These are phyloP conservation scores for Pseudopipra pipra DNA, from an alignment of 2,113 vertebrate genomes.

Conservation along the genomic window DNA sequence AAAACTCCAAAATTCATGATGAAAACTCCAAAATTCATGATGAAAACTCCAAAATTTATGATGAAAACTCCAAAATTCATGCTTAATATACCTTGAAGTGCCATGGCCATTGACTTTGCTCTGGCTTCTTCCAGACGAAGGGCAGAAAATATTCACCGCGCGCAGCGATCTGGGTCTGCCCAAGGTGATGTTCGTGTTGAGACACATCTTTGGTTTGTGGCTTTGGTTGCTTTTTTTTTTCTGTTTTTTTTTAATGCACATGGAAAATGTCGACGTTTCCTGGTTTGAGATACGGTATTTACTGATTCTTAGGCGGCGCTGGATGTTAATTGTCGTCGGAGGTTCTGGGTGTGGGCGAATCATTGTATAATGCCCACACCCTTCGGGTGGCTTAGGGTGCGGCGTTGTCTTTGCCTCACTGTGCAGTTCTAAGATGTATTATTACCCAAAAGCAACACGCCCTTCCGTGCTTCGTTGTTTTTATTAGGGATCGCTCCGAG, in stretches of 20 bases:
- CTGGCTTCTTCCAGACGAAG: neutral
- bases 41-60: neutral
- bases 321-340: constrained; percentile 28
- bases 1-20: neutral
- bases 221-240: neutral
- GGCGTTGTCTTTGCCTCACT: constrained; percentile 44
- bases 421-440: constrained; percentile 44
- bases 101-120: neutral
- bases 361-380: constrained; percentile 62
- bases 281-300: neutral
- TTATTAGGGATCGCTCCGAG: constrained; percentile 12
- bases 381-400: constrained; percentile 6
- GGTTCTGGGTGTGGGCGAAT: constrained; percentile 35
- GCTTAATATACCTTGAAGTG: neutral
- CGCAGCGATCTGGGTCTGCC: neutral
- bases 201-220: neutral
- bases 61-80: neutral
- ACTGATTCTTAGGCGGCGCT: neutral
- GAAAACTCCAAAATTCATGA: neutral
- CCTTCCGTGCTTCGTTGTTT: constrained; percentile 31
- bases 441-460: neutral
- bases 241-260: neutral
- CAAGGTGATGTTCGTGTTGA: neutral
- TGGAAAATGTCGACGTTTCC: neutral
- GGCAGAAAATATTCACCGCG: neutral